A percentile compares a stretch with the other conserved stretches of the same genome.
Evolutionary conservation across 1,140 invertebrate species (phyloP).

Genomic region (Dinoponera quadriceps): DNA sequence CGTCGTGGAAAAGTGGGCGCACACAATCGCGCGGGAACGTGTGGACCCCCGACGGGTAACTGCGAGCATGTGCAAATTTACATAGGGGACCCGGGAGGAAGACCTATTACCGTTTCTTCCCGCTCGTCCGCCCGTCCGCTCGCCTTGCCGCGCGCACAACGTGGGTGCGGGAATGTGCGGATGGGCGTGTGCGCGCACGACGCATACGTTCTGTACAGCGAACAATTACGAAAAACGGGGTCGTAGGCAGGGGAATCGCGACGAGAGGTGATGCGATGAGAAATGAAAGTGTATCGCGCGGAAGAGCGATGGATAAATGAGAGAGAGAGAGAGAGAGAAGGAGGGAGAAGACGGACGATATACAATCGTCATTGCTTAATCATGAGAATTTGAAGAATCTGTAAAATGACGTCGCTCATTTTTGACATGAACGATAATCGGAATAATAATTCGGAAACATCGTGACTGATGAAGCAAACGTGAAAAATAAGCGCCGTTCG

Average conservation of each 20-base stretch:
- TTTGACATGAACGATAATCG: neutral
- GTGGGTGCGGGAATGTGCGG: neutral
- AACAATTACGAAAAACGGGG: conserved; percentile 18
- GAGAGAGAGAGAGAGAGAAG: conserved; percentile 12
- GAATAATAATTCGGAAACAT: neutral
- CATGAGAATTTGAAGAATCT: too few species aligned
- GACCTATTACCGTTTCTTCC: conserved; percentile 73
- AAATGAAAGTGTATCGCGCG: conserved; percentile 19
- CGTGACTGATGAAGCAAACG: neutral
- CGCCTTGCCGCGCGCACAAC: neutral
- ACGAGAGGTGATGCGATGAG: conserved; percentile 26
- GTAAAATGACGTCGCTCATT: too few species aligned
- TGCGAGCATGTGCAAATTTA: conserved; percentile 75
- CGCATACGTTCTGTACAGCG: conserved; percentile 24
- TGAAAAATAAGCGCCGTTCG: neutral
- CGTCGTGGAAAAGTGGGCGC: conserved; percentile 48
- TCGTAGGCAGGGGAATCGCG: neutral
- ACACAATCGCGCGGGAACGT: conserved; percentile 36
- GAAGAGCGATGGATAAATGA: conserved; percentile 36
- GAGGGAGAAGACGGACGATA: neutral
- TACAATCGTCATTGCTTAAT: conserved; percentile 20
- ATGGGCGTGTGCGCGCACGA: neutral
- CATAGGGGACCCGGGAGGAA: conserved; percentile 65
- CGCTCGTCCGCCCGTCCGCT: neutral
- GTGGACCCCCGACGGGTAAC: conserved; percentile 61